phyloP scores from a whole-genome alignment of 2,113 vertebrate species.

The Syngnathus floridae region DNA sequence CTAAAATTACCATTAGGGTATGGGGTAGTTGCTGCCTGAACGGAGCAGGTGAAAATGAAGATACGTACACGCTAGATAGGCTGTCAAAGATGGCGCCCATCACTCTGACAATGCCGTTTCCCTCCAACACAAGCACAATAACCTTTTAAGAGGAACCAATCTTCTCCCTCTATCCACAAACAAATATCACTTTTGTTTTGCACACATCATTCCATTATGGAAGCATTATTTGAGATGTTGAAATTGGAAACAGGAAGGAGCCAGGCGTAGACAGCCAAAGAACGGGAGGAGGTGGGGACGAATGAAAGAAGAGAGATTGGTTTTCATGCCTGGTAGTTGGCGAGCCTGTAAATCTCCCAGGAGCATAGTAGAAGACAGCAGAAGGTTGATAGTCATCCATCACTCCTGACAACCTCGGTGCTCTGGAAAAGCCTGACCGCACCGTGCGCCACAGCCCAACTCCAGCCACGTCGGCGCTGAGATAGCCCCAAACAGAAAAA shows the following conservation, averaged over 20 bases:
- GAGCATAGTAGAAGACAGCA: conserved; percentile 84
- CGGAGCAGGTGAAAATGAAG: conserved; percentile 45
- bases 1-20: conserved; percentile 57
- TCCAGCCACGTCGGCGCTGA: conserved; percentile 29
- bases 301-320: conserved; percentile 72
- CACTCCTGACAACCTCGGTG: conserved; percentile 89
- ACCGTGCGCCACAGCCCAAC: conserved; percentile 70
- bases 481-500: conserved; percentile 20
- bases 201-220: conserved; percentile 59
- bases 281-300: conserved; percentile 59
- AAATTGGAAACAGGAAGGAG: conserved; percentile 56
- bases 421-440: conserved; percentile 86
- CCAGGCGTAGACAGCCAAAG: conserved; percentile 60
- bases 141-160: conserved; percentile 48
- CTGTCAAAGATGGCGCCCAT: conserved; percentile 52
- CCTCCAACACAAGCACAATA: conserved; percentile 49
- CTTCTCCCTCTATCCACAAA: conserved; percentile 37
- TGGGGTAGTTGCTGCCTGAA: conserved; percentile 37
- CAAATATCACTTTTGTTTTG: conserved; percentile 58
- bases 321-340: conserved; percentile 81
- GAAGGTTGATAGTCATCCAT: conserved; percentile 96
- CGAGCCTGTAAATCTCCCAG: conserved; percentile 82
- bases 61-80: conserved; percentile 39
- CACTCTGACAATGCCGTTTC: conserved; percentile 40
- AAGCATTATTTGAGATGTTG: conserved; percentile 51